Conservation (phyloP, 2,888 invertebrate species). For the Lamproptera curius region DNA sequence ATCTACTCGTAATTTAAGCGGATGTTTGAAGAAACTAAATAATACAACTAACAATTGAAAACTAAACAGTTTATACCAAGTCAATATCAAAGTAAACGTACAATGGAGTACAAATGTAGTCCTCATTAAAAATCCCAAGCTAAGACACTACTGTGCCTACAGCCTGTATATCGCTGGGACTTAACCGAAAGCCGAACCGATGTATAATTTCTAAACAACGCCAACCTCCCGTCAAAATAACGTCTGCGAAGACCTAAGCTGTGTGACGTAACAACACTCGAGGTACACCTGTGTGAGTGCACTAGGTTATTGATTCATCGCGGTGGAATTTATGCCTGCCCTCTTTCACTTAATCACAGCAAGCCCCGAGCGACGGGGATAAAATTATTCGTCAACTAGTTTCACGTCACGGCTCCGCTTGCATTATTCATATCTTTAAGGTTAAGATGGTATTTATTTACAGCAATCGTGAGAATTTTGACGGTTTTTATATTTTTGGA, state of each 20-base stretch:
- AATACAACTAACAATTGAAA: too few species aligned
- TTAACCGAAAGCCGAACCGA: conserved; percentile 29
- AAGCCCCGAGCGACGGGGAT: conserved; percentile 58
- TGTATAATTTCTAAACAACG: conserved; percentile 58
- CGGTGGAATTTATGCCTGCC: conserved; percentile 66
- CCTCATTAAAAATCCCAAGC: not conserved
- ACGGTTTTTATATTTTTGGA: too few species aligned
- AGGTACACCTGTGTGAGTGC: conserved; percentile 57
- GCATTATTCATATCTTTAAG: too few species aligned
- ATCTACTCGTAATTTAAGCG: too few species aligned
- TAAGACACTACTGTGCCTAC: not conserved
- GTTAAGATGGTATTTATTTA: too few species aligned
- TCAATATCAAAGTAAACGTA: too few species aligned
- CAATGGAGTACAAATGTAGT: not conserved
- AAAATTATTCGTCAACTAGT: too few species aligned
- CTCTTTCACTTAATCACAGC: conserved; percentile 56
- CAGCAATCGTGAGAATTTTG: too few species aligned
- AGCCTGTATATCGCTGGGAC: not conserved
- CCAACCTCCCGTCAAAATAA: conserved; percentile 70
- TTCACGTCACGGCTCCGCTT: too few species aligned
- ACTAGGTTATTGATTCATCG: conserved; percentile 73
- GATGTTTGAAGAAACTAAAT: too few species aligned
- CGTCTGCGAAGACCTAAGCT: conserved; percentile 49
- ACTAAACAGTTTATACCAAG: too few species aligned
- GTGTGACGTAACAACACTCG: conserved; percentile 54